Evolutionary conservation across 2,113 vertebrate species (phyloP).

Genomic region (Isichthys henryi): DNA sequence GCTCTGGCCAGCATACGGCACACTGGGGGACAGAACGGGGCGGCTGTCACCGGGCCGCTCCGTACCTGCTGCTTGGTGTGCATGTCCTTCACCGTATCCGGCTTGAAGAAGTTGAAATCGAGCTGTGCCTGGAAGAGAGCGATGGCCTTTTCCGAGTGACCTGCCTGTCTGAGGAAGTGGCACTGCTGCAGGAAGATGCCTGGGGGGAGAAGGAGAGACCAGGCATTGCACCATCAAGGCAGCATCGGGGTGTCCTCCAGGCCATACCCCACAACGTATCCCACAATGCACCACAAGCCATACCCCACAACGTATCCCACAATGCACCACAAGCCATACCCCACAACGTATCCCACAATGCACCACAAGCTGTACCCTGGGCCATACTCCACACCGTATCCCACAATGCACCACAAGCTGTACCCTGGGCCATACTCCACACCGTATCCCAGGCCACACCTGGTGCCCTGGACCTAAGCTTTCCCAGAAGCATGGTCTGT

Average conservation of each 20-base stretch:
- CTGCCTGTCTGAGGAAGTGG: conserved; percentile 85
- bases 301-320: background rate
- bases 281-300: background rate
- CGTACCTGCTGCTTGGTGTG: conserved; percentile 55
- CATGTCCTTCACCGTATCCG: conserved; percentile 74
- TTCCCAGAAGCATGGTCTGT: background rate
- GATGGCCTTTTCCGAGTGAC: conserved; percentile 83
- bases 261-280: background rate
- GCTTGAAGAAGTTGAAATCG: conserved; percentile 93
- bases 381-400: background rate
- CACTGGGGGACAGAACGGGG: background rate
- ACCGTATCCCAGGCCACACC: background rate
- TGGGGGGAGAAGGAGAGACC: conserved; percentile 27
- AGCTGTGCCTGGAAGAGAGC: conserved; percentile 86
- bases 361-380: background rate
- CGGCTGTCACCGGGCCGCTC: background rate
- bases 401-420: background rate
- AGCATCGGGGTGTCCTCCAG: background rate
- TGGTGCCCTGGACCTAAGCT: background rate
- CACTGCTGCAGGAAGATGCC: conserved; percentile 84
- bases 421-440: too few species aligned
- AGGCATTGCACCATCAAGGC: background rate
- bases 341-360: background rate
- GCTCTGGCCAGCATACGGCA: background rate
- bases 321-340: background rate